These are phyloP conservation scores for Accipiter cooperii DNA, from an alignment of 2,113 vertebrate species.

Conservation along the genomic window DNA sequence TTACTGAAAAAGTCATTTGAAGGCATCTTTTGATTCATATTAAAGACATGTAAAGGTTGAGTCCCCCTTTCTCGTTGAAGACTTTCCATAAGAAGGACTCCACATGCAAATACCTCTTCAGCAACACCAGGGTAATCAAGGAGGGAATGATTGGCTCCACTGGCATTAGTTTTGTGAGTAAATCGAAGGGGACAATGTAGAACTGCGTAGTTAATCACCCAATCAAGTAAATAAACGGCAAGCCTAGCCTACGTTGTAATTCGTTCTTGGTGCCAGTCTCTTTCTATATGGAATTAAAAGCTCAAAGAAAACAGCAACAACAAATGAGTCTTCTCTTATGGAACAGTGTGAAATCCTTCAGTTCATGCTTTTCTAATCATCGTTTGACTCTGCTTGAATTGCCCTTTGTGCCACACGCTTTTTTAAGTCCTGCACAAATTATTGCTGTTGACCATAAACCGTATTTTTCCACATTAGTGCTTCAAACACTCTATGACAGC, in stretches of 20 bases:
- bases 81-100: neutral
- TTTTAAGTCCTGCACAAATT: neutral
- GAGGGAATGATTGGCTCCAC: neutral
- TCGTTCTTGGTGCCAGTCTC: neutral
- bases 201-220: neutral
- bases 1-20: neutral
- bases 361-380: neutral
- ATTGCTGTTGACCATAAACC: neutral
- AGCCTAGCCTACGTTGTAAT: neutral
- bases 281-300: neutral
- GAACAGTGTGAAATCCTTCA: neutral
- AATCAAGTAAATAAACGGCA: neutral
- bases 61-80: neutral
- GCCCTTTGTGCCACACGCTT: neutral
- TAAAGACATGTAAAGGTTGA: neutral
- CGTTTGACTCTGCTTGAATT: neutral
- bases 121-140: neutral
- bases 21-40: neutral
- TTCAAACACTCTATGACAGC: conserved; percentile 21
- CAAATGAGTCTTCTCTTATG: neutral
- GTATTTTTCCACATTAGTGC: neutral
- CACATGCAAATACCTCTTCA: neutral
- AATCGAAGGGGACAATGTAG: neutral
- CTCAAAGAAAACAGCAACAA: neutral
- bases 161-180: neutral